Conservation (phyloP, 1,140 invertebrate species). For the Dendrolimus punctatus region DNA sequence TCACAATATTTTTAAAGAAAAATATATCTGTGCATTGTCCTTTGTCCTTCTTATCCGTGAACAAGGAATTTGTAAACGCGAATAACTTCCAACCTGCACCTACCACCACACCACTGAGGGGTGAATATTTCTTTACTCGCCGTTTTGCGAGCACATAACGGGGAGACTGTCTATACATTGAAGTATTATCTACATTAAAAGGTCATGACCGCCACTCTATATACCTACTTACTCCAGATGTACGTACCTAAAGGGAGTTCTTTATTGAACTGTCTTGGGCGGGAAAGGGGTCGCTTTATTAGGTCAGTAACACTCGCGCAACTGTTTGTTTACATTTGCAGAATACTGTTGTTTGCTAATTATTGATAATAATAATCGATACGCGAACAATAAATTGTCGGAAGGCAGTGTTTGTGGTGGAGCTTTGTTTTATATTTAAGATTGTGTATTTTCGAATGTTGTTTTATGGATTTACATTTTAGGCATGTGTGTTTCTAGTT, state of each 20-base stretch:
- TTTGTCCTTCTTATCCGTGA: neutral
- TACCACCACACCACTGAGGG: slow-evolving; percentile 21
- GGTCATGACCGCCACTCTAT: slow-evolving; percentile 63
- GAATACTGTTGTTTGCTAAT: neutral
- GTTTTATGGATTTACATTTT: too few relatives aligned
- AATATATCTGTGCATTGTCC: too few relatives aligned
- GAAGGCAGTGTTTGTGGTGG: too few relatives aligned
- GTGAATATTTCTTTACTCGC: slow-evolving; percentile 45
- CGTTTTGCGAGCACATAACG: slow-evolving; percentile 41
- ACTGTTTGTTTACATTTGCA: slow-evolving; percentile 54
- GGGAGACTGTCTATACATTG: slow-evolving; percentile 50
- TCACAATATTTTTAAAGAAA: too few relatives aligned
- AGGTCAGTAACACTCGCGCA: slow-evolving; percentile 69
- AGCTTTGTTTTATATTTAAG: too few relatives aligned
- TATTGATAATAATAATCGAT: too few relatives aligned
- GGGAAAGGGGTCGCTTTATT: slow-evolving; percentile 67
- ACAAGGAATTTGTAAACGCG: too few relatives aligned
- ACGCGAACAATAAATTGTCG: too few relatives aligned
- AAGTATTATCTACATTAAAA: slow-evolving; percentile 59
- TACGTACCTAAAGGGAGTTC: slow-evolving; percentile 65
- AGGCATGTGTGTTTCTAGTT: too few relatives aligned
- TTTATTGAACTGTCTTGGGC: slow-evolving; percentile 67
- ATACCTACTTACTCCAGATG: slow-evolving; percentile 54
- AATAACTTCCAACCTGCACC: too few relatives aligned
- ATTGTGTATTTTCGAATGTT: too few relatives aligned